Percentiles rank a stretch among this genome's conserved stretches.
Evolutionary conservation across 1,140 invertebrate species (phyloP).

Genomic region (Caenorhabditis tropicalis): DNA sequence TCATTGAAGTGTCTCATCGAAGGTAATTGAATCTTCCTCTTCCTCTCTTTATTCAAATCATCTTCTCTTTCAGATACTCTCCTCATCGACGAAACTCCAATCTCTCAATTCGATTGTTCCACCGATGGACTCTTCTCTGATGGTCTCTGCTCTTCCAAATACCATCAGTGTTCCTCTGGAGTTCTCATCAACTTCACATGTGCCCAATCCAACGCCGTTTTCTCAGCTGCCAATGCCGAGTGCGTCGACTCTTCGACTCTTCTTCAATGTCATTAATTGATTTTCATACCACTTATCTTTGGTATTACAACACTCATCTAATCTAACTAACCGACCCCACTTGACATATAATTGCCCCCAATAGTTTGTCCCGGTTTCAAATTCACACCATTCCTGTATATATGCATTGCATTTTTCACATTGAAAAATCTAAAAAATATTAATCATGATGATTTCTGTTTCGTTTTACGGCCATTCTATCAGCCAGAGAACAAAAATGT

Average conservation of each 20-base stretch:
- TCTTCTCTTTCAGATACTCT: too few species aligned
- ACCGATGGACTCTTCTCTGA: constrained; percentile 26
- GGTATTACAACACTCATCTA: not conserved
- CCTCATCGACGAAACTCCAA: not conserved
- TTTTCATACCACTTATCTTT: too few species aligned
- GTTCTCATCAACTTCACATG: constrained; percentile 13
- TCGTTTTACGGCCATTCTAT: too few species aligned
- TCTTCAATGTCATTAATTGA: constrained; percentile 16
- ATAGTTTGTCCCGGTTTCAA: not conserved
- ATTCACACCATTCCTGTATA: not conserved
- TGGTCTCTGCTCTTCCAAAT: not conserved
- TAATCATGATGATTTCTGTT: too few species aligned
- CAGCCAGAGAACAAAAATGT: too few species aligned
- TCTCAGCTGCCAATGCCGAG: constrained; percentile 10
- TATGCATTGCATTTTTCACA: constrained; percentile 29
- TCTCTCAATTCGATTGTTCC: not conserved
- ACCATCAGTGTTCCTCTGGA: constrained; percentile 19
- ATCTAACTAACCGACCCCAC: not conserved
- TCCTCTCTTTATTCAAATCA: too few species aligned
- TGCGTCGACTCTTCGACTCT: not conserved
- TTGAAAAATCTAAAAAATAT: constrained; percentile 37
- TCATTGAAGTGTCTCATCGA: constrained; percentile 37
- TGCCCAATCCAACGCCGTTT: constrained; percentile 4
- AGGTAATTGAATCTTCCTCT: too few species aligned
- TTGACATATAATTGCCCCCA: not conserved